phyloP scores from a whole-genome alignment of 2,888 invertebrate species.

The Cistogaster globosa region DNA sequence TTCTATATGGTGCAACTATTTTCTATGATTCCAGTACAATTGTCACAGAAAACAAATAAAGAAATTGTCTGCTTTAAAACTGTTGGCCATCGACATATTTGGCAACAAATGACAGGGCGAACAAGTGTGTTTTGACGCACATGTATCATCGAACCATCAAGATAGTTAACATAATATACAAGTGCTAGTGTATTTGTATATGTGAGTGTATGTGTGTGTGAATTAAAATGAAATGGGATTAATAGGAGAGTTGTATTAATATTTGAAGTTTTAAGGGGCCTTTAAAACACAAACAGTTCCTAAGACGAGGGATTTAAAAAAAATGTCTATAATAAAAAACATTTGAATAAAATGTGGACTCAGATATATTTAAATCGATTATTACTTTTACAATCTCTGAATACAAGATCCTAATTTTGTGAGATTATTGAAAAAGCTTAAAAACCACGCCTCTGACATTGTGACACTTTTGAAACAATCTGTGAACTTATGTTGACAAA shows the following conservation, averaged over 20 bases:
- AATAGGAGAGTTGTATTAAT: conserved; percentile 12
- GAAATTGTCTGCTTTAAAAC: conserved; percentile 51
- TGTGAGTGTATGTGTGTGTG: too few species aligned
- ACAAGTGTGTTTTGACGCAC: conserved; percentile 67
- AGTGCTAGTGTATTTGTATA: not conserved
- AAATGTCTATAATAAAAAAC: not conserved
- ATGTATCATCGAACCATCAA: conserved; percentile 60
- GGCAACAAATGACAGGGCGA: conserved; percentile 63
- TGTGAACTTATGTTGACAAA: conserved; percentile 52
- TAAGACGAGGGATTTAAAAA: too few species aligned
- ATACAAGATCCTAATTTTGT: not conserved
- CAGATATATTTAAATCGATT: too few species aligned
- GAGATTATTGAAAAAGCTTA: not conserved
- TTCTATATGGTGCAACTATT: not conserved
- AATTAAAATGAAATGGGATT: conserved; percentile 38
- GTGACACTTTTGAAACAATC: conserved; percentile 40
- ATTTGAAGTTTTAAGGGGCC: too few species aligned
- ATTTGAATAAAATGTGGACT: too few species aligned
- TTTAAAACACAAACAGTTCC: too few species aligned
- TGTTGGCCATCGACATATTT: conserved; percentile 56
- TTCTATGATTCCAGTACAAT: conserved; percentile 5
- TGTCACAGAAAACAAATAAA: conserved; percentile 37
- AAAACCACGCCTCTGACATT: conserved; percentile 2
- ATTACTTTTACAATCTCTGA: too few species aligned
- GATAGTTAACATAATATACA: not conserved